Evolutionary conservation across 2,113 vertebrate species (phyloP).

Genomic region (Laticauda laticaudata): DNA sequence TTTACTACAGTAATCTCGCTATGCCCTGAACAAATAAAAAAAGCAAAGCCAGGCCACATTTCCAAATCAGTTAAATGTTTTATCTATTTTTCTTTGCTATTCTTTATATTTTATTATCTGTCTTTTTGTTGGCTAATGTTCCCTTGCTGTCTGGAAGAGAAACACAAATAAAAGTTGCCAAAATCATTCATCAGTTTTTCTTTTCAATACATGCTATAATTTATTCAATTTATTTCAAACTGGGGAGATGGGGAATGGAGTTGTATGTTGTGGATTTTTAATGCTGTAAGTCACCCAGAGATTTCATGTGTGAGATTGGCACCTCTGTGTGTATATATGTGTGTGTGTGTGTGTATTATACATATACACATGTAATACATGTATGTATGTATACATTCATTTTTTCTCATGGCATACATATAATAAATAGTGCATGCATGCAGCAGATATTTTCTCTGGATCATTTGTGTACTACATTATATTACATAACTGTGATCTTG

Average conservation of each 20-base stretch:
- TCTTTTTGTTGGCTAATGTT: neutral
- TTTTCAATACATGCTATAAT: neutral
- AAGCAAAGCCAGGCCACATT: neutral
- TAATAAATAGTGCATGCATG: neutral
- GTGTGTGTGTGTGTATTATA: no score
- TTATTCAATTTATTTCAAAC: neutral
- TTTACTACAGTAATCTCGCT: neutral
- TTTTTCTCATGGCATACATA: no score
- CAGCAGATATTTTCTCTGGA: neutral
- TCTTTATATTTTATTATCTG: neutral
- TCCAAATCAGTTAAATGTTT: neutral
- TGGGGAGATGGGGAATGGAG: no score
- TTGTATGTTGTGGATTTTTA: no score
- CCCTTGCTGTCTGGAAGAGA: neutral
- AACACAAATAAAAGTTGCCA: neutral
- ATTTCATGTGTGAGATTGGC: neutral
- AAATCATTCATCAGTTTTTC: neutral
- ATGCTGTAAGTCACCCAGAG: neutral
- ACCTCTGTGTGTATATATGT: neutral
- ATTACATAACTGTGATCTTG: neutral
- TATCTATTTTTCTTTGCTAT: neutral
- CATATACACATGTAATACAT: no score
- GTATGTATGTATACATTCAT: no score
- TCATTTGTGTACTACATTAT: neutral
- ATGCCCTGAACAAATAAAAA: neutral